Percentiles rank a stretch among this genome's conserved stretches.
Conservation (phyloP, 2,113 vertebrate species). For the Ammodramus savannarum region DNA sequence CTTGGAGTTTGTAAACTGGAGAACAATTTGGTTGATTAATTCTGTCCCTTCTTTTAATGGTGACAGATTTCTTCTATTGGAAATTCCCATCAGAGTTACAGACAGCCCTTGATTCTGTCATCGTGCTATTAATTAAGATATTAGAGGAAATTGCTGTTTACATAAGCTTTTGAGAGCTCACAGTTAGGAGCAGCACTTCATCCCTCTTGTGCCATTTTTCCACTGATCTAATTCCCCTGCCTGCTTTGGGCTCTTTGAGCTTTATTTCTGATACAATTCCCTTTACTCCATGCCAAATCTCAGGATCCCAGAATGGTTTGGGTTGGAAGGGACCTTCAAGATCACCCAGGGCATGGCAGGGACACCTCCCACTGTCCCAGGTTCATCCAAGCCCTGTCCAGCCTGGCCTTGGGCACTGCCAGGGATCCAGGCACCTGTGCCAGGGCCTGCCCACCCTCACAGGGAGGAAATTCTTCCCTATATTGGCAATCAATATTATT, state of each 20-base stretch:
- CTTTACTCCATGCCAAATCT: neutral
- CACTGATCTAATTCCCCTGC: neutral
- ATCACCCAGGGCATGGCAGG: neutral
- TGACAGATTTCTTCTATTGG: constrained; percentile 6
- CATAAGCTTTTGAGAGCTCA: neutral
- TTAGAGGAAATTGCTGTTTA: constrained; percentile 15
- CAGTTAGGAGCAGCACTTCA: neutral
- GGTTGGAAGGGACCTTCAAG: neutral
- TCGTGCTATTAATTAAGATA: neutral
- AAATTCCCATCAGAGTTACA: neutral
- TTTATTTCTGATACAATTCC: neutral
- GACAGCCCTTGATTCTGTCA: neutral
- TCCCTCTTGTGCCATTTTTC: constrained; percentile 6
- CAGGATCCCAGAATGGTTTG: neutral
- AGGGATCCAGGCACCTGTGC: neutral
- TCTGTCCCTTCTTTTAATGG: neutral
- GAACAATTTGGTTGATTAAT: neutral
- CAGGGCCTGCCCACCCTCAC: rapidly evolving
- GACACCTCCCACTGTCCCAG: neutral
- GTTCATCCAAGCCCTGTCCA: rapidly evolving
- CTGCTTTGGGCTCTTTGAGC: neutral
- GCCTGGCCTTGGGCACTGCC: rapidly evolving
- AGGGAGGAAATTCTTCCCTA: neutral
- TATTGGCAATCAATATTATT: neutral
- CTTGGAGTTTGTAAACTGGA: neutral